Conservation (phyloP, 2,797 vertebrate genomes). For the Clangula hyemalis region DNA sequence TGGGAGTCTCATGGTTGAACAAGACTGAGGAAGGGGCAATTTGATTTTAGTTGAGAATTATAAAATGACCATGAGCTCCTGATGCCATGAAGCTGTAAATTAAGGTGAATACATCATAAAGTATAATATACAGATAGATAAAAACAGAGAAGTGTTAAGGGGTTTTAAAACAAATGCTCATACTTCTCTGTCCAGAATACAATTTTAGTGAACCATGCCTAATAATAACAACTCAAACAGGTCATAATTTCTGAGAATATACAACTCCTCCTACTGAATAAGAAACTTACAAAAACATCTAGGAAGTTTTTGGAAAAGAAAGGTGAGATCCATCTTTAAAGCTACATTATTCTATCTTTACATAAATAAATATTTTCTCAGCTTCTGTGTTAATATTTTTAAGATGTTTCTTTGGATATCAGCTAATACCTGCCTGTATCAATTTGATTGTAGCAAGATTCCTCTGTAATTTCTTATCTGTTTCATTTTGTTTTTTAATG, state of each 20-base stretch:
- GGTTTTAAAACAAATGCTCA: background rate
- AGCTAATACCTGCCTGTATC: background rate
- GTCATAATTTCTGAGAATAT: background rate
- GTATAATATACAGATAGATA: background rate
- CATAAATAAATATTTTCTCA: background rate
- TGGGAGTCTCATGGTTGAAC: background rate
- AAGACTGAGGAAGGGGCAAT: background rate
- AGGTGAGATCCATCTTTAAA: background rate
- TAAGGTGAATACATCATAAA: background rate
- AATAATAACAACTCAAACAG: background rate
- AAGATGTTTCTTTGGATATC: background rate
- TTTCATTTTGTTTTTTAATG: no score
- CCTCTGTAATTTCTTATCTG: background rate
- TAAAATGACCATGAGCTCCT: background rate
- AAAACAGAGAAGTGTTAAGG: background rate
- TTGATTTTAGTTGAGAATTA: background rate
- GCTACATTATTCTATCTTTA: background rate
- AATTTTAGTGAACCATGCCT: background rate
- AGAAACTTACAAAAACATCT: background rate
- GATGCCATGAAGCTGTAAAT: background rate
- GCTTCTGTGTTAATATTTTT: background rate
- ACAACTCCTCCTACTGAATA: background rate
- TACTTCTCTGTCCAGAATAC: background rate
- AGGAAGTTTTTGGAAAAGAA: background rate
- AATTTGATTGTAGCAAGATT: background rate